Evolutionary conservation across 2,113 vertebrate species (phyloP), one percentile per base, ranked within the genome.

Genomic region (Syrmaticus mikado): DNA sequence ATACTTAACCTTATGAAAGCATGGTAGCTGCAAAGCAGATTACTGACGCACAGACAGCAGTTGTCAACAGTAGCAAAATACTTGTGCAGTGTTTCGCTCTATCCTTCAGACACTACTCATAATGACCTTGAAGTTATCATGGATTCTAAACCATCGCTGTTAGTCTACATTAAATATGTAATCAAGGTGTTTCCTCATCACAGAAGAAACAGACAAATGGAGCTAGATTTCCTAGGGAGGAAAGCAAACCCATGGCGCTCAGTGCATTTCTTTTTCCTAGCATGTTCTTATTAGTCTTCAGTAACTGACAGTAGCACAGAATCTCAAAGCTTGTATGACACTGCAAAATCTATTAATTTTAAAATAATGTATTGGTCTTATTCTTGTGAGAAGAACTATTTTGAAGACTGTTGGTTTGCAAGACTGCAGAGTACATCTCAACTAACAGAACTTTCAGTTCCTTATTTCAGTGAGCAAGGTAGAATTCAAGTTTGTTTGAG

Each of bases 71-170:
- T 46, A 92, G 75, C 50, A 82, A 73, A 93, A 96, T 78, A 80
- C 80, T 96, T 89, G 92, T 76, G 89, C 73, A 8, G 4, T 30
- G 45, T 85, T 74, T 94, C 83, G 95, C 72, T 96, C 97, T 94
- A 94, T 93, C 92, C 96, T 95, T 96, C 94, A 92, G 90, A 85
- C 9, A 1, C 74, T 90, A 83, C 92, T 97, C 91, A 83, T 90
- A 75, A 94, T 85, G 96, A 97, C 96, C 97, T 98, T 98, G 96
- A 97, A 97, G 92, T 89, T 97, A 97, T n/a, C n/a, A n/a, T 90
- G 93, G 75, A 97, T 97, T 97, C 94, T 94, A 92, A 96, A 91
- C 96, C 89, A 94, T 83, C 91, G 66, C 92, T 92, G 91, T 94
- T 97, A 41, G 82, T 87, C 94, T 93, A 94, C 92, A 86, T 96